phyloP scores from a whole-genome alignment of 2,888 invertebrate species.

The Idaea straminata region DNA sequence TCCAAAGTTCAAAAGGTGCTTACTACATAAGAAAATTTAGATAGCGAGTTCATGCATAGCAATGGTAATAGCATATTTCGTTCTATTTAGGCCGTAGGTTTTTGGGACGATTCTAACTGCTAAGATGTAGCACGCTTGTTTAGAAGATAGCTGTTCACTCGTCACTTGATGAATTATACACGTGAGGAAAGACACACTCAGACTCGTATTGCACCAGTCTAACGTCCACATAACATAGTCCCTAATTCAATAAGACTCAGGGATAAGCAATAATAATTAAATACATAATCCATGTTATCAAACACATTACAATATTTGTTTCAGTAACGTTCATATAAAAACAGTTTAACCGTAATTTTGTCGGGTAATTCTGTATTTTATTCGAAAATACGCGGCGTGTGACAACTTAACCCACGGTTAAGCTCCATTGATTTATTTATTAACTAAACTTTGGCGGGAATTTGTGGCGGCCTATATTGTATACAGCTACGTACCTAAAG shows the following conservation, averaged over 20 bases:
- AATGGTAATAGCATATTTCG: too few species aligned
- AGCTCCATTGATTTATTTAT: constrained; percentile 33
- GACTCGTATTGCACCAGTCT: background rate
- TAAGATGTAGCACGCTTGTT: too few species aligned
- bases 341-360: constrained; percentile 6
- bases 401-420: constrained; percentile 28
- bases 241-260: background rate
- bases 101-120: too few species aligned
- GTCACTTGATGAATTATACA: too few species aligned
- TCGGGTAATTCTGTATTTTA: constrained; percentile 17
- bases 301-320: background rate
- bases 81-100: too few species aligned
- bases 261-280: background rate
- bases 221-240: background rate
- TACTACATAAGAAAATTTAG: too few species aligned
- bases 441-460: constrained; percentile 30
- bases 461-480: constrained; percentile 24
- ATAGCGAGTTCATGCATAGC: too few species aligned
- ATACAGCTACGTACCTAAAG: constrained; percentile 8
- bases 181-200: too few species aligned
- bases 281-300: background rate
- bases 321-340: constrained; percentile 1
- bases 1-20: too few species aligned
- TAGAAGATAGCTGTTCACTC: too few species aligned
- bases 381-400: constrained; percentile 18